A percentile compares a stretch with the other conserved stretches of the same genome.
phyloP scores from a whole-genome alignment of 2,888 invertebrate species.

The Empis livida region DNA sequence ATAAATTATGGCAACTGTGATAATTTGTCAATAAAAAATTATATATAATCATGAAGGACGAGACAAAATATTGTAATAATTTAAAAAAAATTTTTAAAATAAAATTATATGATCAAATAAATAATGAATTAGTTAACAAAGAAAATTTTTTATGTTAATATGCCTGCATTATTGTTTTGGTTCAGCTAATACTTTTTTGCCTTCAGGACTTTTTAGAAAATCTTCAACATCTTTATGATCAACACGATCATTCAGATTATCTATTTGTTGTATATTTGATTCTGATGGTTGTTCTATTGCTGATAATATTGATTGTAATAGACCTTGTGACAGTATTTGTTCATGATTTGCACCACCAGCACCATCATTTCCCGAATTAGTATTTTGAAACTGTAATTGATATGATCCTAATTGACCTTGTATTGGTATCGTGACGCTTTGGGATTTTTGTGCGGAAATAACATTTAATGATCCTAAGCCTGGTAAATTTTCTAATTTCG shows the following conservation, averaged over 20 bases:
- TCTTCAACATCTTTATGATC: constrained; percentile 7
- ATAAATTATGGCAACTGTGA: too few relatives aligned
- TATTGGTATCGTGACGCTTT: constrained; percentile 37
- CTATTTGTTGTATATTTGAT: not conserved
- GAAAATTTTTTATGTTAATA: not conserved
- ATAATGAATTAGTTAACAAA: too few relatives aligned
- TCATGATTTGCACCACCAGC: constrained; percentile 46
- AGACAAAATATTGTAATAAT: too few relatives aligned
- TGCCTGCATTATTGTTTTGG: not conserved
- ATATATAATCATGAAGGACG: too few relatives aligned
- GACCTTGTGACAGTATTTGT: constrained; percentile 62
- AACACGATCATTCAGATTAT: not conserved
- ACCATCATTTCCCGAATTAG: constrained; percentile 35
- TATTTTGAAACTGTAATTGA: constrained; percentile 63
- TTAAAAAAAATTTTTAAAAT: too few relatives aligned
- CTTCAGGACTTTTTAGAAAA: constrained; percentile 7
- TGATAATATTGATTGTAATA: constrained; percentile 66
- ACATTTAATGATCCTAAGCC: constrained; percentile 29
- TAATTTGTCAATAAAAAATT: too few relatives aligned
- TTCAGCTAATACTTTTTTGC: not conserved
- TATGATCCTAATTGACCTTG: constrained; percentile 51
- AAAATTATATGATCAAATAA: too few relatives aligned
- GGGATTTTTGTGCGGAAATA: constrained; percentile 30
- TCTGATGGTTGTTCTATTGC: constrained; percentile 65
- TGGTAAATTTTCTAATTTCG: constrained; percentile 22